Evolutionary conservation across 2,797 vertebrate species (phyloP).

Genomic region (Heteromormyrus szaboi): DNA sequence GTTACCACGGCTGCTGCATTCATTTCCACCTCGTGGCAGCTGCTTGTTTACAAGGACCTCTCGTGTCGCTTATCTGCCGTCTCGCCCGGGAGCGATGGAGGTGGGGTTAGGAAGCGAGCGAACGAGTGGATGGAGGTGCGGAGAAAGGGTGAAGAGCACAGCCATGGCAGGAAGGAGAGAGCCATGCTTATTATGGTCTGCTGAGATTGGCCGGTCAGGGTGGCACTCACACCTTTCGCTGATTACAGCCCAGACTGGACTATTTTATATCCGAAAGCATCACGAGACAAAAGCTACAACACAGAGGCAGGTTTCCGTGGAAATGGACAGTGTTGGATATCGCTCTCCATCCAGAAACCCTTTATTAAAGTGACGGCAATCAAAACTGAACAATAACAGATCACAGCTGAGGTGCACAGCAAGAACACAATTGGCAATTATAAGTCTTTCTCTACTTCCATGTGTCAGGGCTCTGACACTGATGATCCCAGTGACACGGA

Average conservation of each 20-base stretch:
- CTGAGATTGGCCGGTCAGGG: conserved; percentile 27
- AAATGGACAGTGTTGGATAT: not conserved
- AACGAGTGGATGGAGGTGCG: conserved; percentile 20
- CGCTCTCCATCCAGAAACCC: not conserved
- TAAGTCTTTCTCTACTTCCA: not conserved
- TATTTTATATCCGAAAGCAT: conserved; percentile 17
- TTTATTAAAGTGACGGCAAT: not conserved
- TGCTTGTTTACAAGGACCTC: conserved; percentile 32
- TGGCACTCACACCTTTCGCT: conserved; percentile 42
- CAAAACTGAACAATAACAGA: conserved; percentile 51
- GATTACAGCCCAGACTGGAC: conserved; percentile 34
- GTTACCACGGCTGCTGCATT: conserved; percentile 9
- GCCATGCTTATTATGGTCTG: conserved; percentile 11
- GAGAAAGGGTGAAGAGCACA: not conserved
- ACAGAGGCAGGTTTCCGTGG: not conserved
- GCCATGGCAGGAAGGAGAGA: conserved; percentile 23
- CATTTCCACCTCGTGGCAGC: conserved; percentile 20
- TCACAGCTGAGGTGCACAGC: conserved; percentile 41
- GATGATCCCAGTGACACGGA: conserved; percentile 27
- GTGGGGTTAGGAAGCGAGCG: conserved; percentile 22
- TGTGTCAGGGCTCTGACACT: not conserved
- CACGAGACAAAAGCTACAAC: not conserved
- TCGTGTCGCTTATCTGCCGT: not conserved
- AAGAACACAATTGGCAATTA: not conserved
- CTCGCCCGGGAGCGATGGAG: not conserved